These are phyloP conservation scores for Pituophis catenifer DNA, from an alignment of 2,113 vertebrate species.

Conservation along the genomic window DNA sequence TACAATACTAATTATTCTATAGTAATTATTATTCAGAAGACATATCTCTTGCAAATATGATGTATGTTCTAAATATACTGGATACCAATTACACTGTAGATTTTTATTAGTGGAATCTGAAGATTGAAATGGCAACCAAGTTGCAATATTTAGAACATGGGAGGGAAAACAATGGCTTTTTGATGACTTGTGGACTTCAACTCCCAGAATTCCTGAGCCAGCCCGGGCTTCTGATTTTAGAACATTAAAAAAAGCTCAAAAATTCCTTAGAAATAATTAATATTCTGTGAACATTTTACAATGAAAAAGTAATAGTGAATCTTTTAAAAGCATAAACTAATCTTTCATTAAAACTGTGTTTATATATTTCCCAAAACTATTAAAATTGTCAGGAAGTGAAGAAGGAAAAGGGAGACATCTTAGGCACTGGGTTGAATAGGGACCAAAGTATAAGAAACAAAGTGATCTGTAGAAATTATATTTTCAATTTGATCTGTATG, in stretches of 20 bases:
- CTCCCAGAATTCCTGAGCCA: too few species aligned
- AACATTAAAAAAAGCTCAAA: background rate
- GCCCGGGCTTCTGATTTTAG: background rate
- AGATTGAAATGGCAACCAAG: background rate
- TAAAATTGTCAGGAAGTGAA: background rate
- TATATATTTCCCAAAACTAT: background rate
- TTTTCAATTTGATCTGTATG: conserved; percentile 22
- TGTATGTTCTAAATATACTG: background rate
- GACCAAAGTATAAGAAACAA: conserved; percentile 5
- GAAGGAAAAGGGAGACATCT: background rate
- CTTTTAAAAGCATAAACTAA: conserved; percentile 10
- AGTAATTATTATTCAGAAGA: background rate
- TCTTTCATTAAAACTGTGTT: background rate
- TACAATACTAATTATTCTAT: background rate
- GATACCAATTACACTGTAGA: background rate
- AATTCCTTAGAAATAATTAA: background rate
- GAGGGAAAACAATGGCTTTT: too few species aligned
- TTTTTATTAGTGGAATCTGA: background rate
- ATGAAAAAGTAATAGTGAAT: background rate
- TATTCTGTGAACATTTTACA: background rate
- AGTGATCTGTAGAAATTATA: conserved; percentile 9
- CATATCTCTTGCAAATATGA: background rate
- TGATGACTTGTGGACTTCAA: too few species aligned
- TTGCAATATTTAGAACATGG: background rate
- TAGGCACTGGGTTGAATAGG: conserved; percentile 1